Evolutionary conservation across 2,797 vertebrate genomes (phyloP).

Genomic region (Sebastes goodei): DNA sequence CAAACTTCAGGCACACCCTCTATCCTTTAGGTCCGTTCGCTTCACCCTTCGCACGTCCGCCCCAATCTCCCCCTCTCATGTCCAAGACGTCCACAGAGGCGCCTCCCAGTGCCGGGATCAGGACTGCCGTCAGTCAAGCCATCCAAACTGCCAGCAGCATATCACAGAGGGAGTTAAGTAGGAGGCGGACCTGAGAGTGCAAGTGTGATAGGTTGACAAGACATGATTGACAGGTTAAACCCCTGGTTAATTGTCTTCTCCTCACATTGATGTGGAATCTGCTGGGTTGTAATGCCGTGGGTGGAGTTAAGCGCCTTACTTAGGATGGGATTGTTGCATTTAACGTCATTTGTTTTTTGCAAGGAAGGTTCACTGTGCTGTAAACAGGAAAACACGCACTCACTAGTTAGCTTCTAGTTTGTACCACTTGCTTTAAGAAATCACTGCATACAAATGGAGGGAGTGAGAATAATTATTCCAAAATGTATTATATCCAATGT

Average conservation of each 20-base stretch:
- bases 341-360: conserved; percentile 25
- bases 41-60: conserved; percentile 59
- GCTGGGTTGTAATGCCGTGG: conserved; percentile 65
- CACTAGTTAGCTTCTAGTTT: not conserved
- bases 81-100: conserved; percentile 69
- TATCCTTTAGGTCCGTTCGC: conserved; percentile 46
- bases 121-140: conserved; percentile 82
- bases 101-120: conserved; percentile 75
- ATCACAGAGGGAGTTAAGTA: conserved; percentile 83
- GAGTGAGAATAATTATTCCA: not conserved
- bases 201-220: conserved; percentile 81
- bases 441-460: not conserved
- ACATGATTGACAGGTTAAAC: conserved; percentile 84
- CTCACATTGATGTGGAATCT: conserved; percentile 75
- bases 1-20: conserved; percentile 40
- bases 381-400: conserved; percentile 8
- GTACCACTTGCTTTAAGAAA: not conserved
- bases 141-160: conserved; percentile 80
- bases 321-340: conserved; percentile 49
- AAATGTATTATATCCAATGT: not conserved
- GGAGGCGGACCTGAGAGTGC: conserved; percentile 78
- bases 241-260: conserved; percentile 84
- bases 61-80: conserved; percentile 69
- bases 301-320: conserved; percentile 65
- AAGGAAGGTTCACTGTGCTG: not conserved